A percentile compares a stretch with the other conserved stretches of the same genome.
These are phyloP conservation scores for Rousettus leschenaultii DNA, from an alignment of 2,113 vertebrate species.

Conservation along the genomic window DNA sequence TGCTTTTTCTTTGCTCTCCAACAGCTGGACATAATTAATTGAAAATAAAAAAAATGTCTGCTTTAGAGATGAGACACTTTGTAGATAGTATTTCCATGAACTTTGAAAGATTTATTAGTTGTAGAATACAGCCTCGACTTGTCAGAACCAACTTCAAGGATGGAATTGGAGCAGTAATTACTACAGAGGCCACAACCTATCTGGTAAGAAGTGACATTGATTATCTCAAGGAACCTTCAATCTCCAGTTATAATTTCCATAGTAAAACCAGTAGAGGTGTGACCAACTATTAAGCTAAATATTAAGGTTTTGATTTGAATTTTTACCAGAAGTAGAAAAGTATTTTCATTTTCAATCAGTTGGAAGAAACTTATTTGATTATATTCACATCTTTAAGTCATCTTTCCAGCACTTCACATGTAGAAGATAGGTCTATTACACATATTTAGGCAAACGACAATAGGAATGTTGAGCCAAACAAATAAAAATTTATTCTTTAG, in stretches of 20 bases:
- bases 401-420: background rate
- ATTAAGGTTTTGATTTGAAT: background rate
- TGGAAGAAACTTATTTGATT: background rate
- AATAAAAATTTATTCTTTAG: background rate
- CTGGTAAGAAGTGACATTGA: background rate
- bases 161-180: background rate
- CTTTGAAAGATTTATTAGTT: slow-evolving; percentile 27
- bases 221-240: background rate
- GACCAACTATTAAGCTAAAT: background rate
- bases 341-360: background rate
- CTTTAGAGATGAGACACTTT: background rate
- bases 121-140: slow-evolving; percentile 5
- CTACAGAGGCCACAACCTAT: background rate
- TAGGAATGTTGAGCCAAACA: background rate
- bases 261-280: background rate
- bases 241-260: background rate
- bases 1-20: slow-evolving; percentile 27
- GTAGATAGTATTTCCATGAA: slow-evolving; percentile 31
- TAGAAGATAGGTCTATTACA: background rate
- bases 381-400: background rate
- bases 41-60: slow-evolving; percentile 22
- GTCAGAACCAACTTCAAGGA: background rate
- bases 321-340: slow-evolving; percentile 6
- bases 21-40: slow-evolving; percentile 59
- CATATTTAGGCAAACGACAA: background rate